A percentile compares a stretch with the other conserved stretches of the same genome.
Evolutionary conservation across 2,797 vertebrate genomes (phyloP).

Genomic region (Geotrypetes seraphini): DNA sequence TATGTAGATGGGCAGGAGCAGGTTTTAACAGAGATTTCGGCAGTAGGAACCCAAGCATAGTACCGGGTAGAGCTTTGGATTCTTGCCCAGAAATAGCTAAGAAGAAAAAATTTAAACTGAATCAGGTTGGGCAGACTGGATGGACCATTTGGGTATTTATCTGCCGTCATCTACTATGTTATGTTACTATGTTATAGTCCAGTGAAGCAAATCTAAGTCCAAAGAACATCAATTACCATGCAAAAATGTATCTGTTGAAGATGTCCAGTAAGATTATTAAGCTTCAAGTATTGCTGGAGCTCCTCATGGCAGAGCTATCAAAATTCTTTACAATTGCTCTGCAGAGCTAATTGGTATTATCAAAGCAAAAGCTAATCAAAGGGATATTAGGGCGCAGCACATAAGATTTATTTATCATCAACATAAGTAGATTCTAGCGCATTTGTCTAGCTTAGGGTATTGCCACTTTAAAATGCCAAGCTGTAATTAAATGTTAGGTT

Average conservation of each 20-base stretch:
- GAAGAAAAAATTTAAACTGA: too few relatives aligned
- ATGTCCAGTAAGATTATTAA: background rate
- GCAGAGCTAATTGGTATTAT: background rate
- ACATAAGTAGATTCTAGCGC: background rate
- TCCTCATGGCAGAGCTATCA: too few relatives aligned
- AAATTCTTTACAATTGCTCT: background rate
- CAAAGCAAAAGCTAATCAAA: background rate
- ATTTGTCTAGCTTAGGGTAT: background rate
- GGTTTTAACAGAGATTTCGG: too few relatives aligned
- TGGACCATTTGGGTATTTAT: too few relatives aligned
- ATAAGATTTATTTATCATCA: background rate
- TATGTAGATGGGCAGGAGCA: too few relatives aligned
- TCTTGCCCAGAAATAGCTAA: too few relatives aligned
- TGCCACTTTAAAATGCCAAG: slow-evolving; percentile 5
- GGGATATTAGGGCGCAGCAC: background rate
- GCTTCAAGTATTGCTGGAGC: too few relatives aligned
- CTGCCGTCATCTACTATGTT: too few relatives aligned
- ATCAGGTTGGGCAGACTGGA: too few relatives aligned
- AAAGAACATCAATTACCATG: background rate
- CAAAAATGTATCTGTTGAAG: background rate
- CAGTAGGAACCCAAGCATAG: too few relatives aligned
- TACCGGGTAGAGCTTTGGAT: too few relatives aligned
- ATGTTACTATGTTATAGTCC: background rate
- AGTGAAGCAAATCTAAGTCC: slow-evolving; percentile 1
- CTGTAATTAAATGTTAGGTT: background rate